A percentile compares a stretch with the other conserved stretches of the same genome.
phyloP scores from a whole-genome alignment of 2,797 vertebrate species.

The Acipenser oxyrinchus region DNA sequence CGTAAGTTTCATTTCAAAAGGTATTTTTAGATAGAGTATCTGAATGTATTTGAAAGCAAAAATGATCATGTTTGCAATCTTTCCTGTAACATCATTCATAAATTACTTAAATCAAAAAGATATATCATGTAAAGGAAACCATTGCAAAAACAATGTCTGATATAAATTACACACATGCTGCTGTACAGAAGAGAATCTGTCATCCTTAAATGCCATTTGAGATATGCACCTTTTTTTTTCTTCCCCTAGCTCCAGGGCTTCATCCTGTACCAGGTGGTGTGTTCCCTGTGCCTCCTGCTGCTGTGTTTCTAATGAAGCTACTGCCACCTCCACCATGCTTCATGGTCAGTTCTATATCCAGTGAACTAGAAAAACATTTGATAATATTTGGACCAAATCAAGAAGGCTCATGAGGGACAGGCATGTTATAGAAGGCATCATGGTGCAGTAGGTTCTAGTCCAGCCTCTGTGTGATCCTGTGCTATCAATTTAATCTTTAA shows the following conservation, averaged over 20 bases:
- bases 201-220: not conserved
- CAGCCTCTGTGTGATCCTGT: no score
- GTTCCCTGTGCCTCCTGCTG: constrained; percentile 91
- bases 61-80: no score
- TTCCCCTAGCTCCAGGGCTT: constrained; percentile 78
- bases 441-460: no score
- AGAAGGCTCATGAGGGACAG: constrained; percentile 7
- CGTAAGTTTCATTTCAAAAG: constrained; percentile 55
- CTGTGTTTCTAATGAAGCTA: constrained; percentile 93
- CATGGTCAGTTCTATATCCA: constrained; percentile 59
- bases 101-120: no score
- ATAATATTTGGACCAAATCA: not conserved
- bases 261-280: constrained; percentile 96
- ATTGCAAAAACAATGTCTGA: no score
- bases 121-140: no score
- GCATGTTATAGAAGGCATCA: constrained; percentile 1
- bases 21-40: not conserved
- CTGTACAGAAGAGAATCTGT: no score
- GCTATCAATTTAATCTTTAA: no score
- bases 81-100: no score
- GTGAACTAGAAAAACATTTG: not conserved
- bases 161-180: no score
- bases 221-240: constrained; percentile 13
- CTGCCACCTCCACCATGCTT: constrained; percentile 91
- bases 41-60: no score